Percentiles rank a stretch among this genome's conserved stretches.
Conservation (phyloP, 2,113 vertebrate genomes). For the Uria aalge region DNA sequence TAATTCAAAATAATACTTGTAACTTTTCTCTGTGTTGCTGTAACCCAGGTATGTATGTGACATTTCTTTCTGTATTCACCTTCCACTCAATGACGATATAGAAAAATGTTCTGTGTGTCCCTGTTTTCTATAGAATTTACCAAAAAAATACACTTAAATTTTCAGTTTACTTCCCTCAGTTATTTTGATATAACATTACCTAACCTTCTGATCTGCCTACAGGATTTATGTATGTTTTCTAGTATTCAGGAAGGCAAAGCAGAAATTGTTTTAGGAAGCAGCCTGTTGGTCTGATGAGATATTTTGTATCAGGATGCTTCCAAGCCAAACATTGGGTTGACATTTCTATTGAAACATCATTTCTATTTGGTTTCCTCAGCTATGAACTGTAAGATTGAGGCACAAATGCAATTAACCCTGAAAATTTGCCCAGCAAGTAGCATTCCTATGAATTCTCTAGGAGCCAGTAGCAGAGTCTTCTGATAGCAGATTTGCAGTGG, state of each 20-base stretch:
- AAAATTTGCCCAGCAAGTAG: background rate
- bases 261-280: background rate
- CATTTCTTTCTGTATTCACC: background rate
- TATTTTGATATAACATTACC: background rate
- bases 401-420: background rate
- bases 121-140: background rate
- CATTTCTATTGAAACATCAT: background rate
- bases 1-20: background rate
- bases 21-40: background rate
- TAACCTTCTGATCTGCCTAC: background rate
- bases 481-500: background rate
- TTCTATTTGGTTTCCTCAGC: background rate
- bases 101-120: background rate
- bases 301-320: background rate
- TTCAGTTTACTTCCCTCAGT: background rate
- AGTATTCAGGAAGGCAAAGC: background rate
- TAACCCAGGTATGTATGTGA: background rate
- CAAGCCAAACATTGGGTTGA: background rate
- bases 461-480: background rate
- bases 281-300: background rate
- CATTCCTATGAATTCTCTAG: background rate
- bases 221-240: background rate
- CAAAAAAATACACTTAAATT: rapidly evolving
- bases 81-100: background rate
- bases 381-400: background rate